Base-by-base conservation (phyloP, 2,797 vertebrate species). In the Botia almorhae region DNA sequence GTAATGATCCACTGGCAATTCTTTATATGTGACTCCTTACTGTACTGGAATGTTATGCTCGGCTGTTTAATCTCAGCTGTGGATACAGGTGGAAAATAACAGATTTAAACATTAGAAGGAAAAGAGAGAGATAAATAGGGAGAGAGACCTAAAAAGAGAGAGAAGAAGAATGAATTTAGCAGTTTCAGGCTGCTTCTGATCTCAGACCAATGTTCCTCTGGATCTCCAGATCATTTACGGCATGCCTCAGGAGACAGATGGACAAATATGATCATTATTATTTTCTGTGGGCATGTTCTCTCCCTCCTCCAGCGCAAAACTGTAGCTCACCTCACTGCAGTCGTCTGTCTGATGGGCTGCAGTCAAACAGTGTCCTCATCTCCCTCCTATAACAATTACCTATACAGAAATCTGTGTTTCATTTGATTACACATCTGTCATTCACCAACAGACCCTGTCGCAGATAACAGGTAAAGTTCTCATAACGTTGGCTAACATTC, bases 231-330 rank as follows among this genome's bases (percentile, higher is more conserved):
- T 26, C 77, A 87, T 83, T 78, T 85, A 73, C 13, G 33, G 73
- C 65, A 7, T 33, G 63, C 60, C 69, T 69, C 39, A 13, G 51
- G 64, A 61, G 76, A 82, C 16, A 50, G n/a, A 48, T 43, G 78
- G 78, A 46, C 26, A 55, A 69, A 74, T 80, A 82, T 81, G 73
- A 74, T 81, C 73, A 79, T 88, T 83, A 86, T 84, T 83, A 85
- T 85, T 84, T 85, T 76, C 69, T 51, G 43, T 14, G 78, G 81
- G 80, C 60, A 43, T 82, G 78, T 83, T 84, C 83, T 81, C 61
- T 78, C 65, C 63, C 63, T 81, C 82, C 69, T 61, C 58, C 29
- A 74, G 73, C 46, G 61, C n/a, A 71, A 70, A 65, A n/a, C 46
- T 69, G 64, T 69, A 63, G 60, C 56, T 58, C 55, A 58, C 19